phyloP scores from a whole-genome alignment of 2,888 invertebrate species.

The Nomada ruficornis region DNA sequence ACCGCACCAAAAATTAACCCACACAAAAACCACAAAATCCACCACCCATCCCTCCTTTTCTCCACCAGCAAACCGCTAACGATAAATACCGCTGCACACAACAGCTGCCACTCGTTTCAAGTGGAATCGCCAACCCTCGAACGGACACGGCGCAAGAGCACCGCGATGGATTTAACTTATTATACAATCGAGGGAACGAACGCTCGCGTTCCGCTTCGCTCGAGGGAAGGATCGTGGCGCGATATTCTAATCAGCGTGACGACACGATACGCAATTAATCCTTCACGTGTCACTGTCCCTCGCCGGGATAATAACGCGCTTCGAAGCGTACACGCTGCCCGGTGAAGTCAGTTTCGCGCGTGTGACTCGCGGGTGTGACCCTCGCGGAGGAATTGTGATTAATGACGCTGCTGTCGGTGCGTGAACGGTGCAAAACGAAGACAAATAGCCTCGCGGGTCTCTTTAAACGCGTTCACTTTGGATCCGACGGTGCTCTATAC shows the following conservation, averaged over 20 bases:
- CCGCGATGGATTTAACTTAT: constrained; percentile 59
- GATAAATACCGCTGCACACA: no score
- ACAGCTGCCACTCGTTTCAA: neutral
- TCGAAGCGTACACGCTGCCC: constrained; percentile 20
- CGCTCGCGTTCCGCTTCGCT: constrained; percentile 32
- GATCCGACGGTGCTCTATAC: constrained; percentile 67
- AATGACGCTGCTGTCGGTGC: constrained; percentile 77
- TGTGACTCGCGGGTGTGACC: neutral
- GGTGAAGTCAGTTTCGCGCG: neutral
- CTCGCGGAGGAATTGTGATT: constrained; percentile 67
- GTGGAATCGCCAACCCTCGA: neutral
- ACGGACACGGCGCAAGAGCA: neutral
- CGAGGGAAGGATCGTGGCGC: constrained; percentile 47
- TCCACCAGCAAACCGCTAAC: neutral
- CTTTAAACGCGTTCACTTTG: constrained; percentile 69
- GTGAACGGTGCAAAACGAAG: constrained; percentile 77
- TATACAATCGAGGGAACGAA: constrained; percentile 28
- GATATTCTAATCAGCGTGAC: constrained; percentile 73
- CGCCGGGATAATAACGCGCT: constrained; percentile 69
- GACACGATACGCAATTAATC: constrained; percentile 80
- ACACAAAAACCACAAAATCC: neutral
- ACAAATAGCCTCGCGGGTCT: constrained; percentile 68
- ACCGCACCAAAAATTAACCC: no score
- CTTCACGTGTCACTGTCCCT: constrained; percentile 72
- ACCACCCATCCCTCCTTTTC: neutral